phyloP scores from a whole-genome alignment of 2,797 vertebrate species.

The Bucorvus abyssinicus region DNA sequence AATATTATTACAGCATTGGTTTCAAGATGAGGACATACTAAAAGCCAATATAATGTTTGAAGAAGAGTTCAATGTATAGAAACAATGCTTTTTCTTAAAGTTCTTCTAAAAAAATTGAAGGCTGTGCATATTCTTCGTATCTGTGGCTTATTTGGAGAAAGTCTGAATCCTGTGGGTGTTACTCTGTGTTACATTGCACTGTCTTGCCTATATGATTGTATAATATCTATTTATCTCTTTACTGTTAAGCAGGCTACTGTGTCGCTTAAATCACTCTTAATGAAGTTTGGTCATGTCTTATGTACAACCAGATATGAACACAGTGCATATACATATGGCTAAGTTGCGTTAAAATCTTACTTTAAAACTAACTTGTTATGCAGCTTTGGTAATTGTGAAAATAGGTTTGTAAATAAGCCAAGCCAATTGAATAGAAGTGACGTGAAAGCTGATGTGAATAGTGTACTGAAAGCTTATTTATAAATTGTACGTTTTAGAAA shows the following conservation, averaged over 20 bases:
- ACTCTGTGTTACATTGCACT: not conserved
- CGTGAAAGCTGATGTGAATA: not conserved
- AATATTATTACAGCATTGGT: not conserved
- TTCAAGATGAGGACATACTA: not conserved
- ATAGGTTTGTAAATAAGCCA: not conserved
- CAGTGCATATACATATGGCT: fast-evolving
- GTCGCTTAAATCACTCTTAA: not conserved
- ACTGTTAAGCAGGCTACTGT: conserved; percentile 5
- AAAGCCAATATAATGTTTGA: not conserved
- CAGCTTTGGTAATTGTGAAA: not conserved
- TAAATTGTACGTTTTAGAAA: not conserved
- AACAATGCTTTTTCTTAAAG: not conserved
- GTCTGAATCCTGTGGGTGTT: not conserved
- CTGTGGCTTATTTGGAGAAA: not conserved
- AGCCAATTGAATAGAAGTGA: not conserved
- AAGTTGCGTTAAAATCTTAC: not conserved
- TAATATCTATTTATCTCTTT: not conserved
- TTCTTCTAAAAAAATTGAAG: not conserved
- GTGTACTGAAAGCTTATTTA: not conserved
- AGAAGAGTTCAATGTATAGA: not conserved
- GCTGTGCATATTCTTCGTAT: not conserved
- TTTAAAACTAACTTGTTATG: not conserved
- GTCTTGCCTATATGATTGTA: not conserved
- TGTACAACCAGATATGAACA: not conserved
- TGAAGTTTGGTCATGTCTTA: not conserved